These are phyloP conservation scores for Atta cephalotes DNA, from an alignment of 1,140 invertebrate species.

Conservation along the genomic window DNA sequence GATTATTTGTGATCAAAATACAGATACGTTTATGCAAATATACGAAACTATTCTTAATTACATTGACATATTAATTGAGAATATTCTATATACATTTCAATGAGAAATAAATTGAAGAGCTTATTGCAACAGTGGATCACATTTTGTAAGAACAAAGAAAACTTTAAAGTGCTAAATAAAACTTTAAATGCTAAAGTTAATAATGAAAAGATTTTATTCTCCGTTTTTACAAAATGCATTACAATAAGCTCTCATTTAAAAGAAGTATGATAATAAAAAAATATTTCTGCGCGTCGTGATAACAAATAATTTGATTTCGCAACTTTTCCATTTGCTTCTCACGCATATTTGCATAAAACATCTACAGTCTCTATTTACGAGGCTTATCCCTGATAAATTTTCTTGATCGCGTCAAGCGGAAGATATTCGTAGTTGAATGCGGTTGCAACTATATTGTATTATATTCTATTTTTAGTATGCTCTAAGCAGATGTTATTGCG, in stretches of 20 bases:
- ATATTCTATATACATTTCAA: too few relatives aligned
- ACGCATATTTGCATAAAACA: background rate
- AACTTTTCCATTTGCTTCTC: background rate
- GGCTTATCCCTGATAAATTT: background rate
- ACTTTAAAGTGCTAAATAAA: too few relatives aligned
- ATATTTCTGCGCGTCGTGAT: background rate
- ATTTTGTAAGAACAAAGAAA: too few relatives aligned
- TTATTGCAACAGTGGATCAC: too few relatives aligned
- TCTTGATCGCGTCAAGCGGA: background rate
- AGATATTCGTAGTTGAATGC: background rate
- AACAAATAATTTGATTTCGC: background rate
- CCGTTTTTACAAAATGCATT: too few relatives aligned
- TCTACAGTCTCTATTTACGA: background rate
- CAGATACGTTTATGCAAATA: conserved; percentile 32
- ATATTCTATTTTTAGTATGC: conserved; percentile 1
- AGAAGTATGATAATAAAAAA: background rate
- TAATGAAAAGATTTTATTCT: too few relatives aligned
- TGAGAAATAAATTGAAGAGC: too few relatives aligned
- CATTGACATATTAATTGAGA: background rate
- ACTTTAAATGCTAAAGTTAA: too few relatives aligned
- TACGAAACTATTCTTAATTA: background rate
- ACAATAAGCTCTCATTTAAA: too few relatives aligned
- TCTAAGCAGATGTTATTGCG: background rate
- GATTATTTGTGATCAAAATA: background rate
- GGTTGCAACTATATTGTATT: background rate